Percentiles rank a stretch among this genome's conserved stretches.
phyloP scores from a whole-genome alignment of 2,113 vertebrate genomes.

The Micromys minutus region DNA sequence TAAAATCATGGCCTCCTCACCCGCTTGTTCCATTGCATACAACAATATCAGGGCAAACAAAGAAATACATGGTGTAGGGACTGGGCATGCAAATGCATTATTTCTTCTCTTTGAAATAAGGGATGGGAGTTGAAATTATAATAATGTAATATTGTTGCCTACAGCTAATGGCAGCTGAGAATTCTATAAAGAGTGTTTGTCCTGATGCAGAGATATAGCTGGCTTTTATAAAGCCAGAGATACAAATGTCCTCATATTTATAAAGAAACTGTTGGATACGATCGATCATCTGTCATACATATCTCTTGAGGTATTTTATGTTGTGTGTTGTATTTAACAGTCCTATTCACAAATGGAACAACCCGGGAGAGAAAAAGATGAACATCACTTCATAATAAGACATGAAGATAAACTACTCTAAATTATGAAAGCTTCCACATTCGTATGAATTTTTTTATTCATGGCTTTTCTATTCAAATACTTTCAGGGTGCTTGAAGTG shows the following conservation, averaged over 20 bases:
- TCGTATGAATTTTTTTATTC: conserved; percentile 72
- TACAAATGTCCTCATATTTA: conserved; percentile 75
- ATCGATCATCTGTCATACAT: conserved; percentile 69
- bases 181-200: conserved; percentile 17
- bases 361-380: background rate
- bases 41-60: conserved; percentile 70
- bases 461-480: conserved; percentile 79
- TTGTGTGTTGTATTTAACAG: conserved; percentile 69
- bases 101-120: conserved; percentile 67
- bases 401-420: conserved; percentile 72
- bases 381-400: conserved; percentile 54
- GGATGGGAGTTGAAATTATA: conserved; percentile 53
- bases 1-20: conserved; percentile 74
- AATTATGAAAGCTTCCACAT: conserved; percentile 72
- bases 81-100: conserved; percentile 36
- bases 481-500: conserved; percentile 79
- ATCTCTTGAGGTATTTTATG: conserved; percentile 57
- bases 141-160: conserved; percentile 68
- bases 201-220: conserved; percentile 64
- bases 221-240: conserved; percentile 69
- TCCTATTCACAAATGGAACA: conserved; percentile 74
- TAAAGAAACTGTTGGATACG: conserved; percentile 66
- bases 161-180: background rate
- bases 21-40: conserved; percentile 78
- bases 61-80: conserved; percentile 74